Conservation (phyloP, 1,140 invertebrate genomes). For the Bombus difficillimus region DNA sequence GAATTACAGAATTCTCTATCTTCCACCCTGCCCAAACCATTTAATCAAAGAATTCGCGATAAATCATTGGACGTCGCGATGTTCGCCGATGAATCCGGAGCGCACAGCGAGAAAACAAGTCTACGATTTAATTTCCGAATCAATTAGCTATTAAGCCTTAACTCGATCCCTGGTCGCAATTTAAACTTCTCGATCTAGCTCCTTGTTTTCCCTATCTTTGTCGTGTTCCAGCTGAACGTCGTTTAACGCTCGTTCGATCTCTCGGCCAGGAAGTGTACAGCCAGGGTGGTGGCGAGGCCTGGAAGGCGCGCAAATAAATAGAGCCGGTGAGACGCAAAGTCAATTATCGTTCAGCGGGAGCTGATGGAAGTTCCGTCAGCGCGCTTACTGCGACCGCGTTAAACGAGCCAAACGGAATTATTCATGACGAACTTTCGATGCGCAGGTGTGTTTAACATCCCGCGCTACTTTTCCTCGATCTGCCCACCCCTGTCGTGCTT, state of each 20-base stretch:
- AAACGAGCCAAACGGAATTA: constrained; percentile 64
- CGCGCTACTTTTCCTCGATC: constrained; percentile 43
- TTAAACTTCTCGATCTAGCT: constrained; percentile 26
- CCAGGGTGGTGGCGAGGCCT: not conserved
- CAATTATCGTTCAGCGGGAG: constrained; percentile 48
- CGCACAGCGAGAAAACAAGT: not conserved
- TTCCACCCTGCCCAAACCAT: not conserved
- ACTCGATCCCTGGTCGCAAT: constrained; percentile 38
- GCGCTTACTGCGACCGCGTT: constrained; percentile 18
- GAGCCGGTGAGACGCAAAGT: constrained; percentile 56
- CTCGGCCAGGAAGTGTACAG: not conserved
- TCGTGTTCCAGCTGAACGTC: not conserved
- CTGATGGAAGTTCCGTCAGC: constrained; percentile 42
- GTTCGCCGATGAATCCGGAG: not conserved
- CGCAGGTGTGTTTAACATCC: constrained; percentile 60
- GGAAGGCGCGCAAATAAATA: constrained; percentile 57
- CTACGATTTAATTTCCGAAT: constrained; percentile 39
- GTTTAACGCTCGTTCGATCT: constrained; percentile 40
- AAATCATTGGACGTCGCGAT: not conserved
- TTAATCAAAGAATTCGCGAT: not conserved
- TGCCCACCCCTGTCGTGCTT: not conserved
- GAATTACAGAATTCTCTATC: not conserved
- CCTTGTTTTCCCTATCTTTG: constrained; percentile 35
- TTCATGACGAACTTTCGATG: constrained; percentile 67
- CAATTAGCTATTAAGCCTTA: constrained; percentile 35